phyloP scores from a whole-genome alignment of 2,113 vertebrate genomes.

The Upupa epops region DNA sequence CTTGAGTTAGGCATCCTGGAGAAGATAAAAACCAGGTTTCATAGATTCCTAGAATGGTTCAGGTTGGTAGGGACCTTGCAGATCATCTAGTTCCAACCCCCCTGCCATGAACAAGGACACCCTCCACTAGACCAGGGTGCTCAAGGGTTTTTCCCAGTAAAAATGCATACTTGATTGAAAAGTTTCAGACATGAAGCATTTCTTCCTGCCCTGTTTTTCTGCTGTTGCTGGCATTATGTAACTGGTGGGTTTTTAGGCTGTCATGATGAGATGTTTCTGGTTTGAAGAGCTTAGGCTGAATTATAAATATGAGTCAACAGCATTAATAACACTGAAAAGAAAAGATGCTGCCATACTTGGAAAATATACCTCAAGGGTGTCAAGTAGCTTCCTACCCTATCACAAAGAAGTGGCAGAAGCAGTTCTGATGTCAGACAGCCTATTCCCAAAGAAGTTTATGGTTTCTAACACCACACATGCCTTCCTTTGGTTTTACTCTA shows the following conservation, averaged over 20 bases:
- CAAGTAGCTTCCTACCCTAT: not conserved
- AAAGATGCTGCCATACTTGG: not conserved
- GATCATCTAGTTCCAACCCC: no score
- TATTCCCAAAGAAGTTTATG: not conserved
- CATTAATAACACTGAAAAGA: not conserved
- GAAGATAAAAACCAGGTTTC: not conserved
- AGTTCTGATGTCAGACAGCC: not conserved
- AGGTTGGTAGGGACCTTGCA: no score
- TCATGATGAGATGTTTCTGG: not conserved
- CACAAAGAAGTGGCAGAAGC: not conserved
- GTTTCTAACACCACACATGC: not conserved
- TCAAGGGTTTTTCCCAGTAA: not conserved
- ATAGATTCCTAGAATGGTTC: no score
- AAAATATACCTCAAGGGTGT: not conserved
- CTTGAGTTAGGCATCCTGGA: not conserved
- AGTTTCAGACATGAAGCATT: not conserved
- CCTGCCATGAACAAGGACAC: no score
- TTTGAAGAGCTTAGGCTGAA: constrained; percentile 31
- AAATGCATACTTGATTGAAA: not conserved
- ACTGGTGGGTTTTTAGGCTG: not conserved
- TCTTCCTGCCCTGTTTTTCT: not conserved
- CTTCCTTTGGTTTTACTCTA: not conserved
- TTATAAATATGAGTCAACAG: constrained; percentile 46
- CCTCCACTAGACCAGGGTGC: no score
- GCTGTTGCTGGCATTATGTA: constrained; percentile 8